Evolutionary conservation across 1,140 invertebrate species (phyloP), one percentile per base, ranked within the genome.

Genomic region (Lepidostoma basale): DNA sequence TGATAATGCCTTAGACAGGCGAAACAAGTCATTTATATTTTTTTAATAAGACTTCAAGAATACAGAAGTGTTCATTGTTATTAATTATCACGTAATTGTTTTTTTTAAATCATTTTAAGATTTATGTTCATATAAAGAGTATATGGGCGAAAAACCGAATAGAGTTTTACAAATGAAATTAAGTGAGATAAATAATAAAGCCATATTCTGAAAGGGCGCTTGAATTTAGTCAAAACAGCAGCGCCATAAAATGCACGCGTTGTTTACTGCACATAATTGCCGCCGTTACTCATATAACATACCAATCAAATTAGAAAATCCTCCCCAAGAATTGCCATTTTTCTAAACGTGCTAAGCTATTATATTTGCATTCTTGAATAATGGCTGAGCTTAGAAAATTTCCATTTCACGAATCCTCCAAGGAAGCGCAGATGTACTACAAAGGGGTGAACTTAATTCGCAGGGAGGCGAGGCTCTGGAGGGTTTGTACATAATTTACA

Each of bases 311-410:
- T 69, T 63, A 30, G 33, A 56, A 14, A 52, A 6, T 0, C 44
- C 44, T 12, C 1, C 60, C 23, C 18, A 60, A 22, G 16, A 45
- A 39, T 39, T 16, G 36, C 36, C 12, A 65, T 64, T 39, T 39
- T 70, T 63, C 30, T 63, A 68, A 70, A 68, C 47, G 70, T 72
- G 70, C 56, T 33, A 68, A 66, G 70, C 66, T 62, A 62, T 65
- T 62, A 33, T n/a, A 68, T n/a, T n/a, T n/a, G n/a, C n/a, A 68
- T 64, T 62, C 62, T 28, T 25, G 30, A 39, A 72, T 72, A 66
- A 66, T 65, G 44, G 56, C 25, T 5, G 10, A 56, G 22, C 36
- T 33, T 30, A 33, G 28, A 45, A 44, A 40, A 47, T 69, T 69
- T 63, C 58, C 36, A 36, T 62, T 45, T 23, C 52, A 58, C 64